A percentile compares a stretch with the other conserved stretches of the same genome.
These are phyloP conservation scores for Drosophila mauritiana DNA, from an alignment of 1,140 invertebrate species.

Conservation along the genomic window DNA sequence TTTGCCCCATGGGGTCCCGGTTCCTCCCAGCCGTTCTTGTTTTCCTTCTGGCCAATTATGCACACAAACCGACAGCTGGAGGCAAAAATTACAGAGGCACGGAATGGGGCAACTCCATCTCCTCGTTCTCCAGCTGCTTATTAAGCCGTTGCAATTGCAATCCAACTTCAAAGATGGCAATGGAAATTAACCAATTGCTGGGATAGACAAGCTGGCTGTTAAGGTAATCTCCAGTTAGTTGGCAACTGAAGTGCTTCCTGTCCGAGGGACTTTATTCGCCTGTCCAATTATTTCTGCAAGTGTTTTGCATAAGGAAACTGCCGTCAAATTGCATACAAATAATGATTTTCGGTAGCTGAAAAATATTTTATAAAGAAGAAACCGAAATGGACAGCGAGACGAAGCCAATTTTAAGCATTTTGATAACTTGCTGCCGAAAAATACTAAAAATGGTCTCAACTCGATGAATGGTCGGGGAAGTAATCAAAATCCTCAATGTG, in stretches of 20 bases:
- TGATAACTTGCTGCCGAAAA: slow-evolving; percentile 49
- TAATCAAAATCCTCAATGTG: slow-evolving; percentile 56
- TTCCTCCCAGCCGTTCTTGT: slow-evolving; percentile 29
- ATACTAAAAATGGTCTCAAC: slow-evolving; percentile 2
- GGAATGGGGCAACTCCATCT: slow-evolving; percentile 1
- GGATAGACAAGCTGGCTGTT: slow-evolving; percentile 42
- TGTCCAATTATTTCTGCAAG: slow-evolving; percentile 30
- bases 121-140: slow-evolving; percentile 57
- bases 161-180: slow-evolving; percentile 65
- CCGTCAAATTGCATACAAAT: slow-evolving; percentile 23
- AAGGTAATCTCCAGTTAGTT: slow-evolving; percentile 42
- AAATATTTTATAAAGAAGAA: slow-evolving; percentile 25
- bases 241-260: slow-evolving; percentile 42
- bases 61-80: slow-evolving; percentile 58
- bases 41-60: slow-evolving; percentile 52
- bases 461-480: slow-evolving; percentile 38
- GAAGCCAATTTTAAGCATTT: slow-evolving; percentile 65
- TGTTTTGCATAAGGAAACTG: slow-evolving; percentile 55
- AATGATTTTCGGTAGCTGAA: slow-evolving; percentile 57
- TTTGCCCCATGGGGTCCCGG: slow-evolving; percentile 4
- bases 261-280: slow-evolving; percentile 17
- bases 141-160: slow-evolving; percentile 65
- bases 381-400: slow-evolving; percentile 56
- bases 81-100: slow-evolving; percentile 51
- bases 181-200: slow-evolving; percentile 39